phyloP scores from a whole-genome alignment of 1,140 invertebrate genomes.

The Phortica variegata region DNA sequence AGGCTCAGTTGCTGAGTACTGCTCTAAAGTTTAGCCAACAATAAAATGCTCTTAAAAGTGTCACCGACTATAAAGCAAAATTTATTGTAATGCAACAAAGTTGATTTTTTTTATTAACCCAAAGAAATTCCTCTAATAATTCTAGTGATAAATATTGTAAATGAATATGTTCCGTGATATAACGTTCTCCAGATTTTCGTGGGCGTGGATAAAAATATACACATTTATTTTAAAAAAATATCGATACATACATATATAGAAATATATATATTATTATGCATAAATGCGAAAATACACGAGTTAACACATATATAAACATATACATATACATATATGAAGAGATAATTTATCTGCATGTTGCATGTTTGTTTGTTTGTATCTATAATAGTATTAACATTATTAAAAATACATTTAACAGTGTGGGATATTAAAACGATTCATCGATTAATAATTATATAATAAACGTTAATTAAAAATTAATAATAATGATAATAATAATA shows the following conservation, averaged over 20 bases:
- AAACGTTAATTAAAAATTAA: background rate
- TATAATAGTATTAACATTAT: background rate
- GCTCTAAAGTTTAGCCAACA: no score
- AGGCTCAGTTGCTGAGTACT: no score
- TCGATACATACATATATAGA: conserved; percentile 21
- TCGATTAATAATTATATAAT: background rate
- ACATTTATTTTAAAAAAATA: conserved; percentile 19
- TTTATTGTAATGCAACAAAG: conserved; percentile 45
- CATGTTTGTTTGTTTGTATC: conserved; percentile 7
- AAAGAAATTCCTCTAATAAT: no score
- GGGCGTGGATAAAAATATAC: conserved; percentile 16
- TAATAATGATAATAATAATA: conserved; percentile 27
- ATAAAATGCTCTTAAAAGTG: no score
- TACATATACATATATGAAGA: conserved; percentile 2
- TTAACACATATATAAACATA: conserved; percentile 5
- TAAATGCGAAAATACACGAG: conserved; percentile 47
- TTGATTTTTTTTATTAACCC: conserved; percentile 42
- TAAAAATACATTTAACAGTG: conserved; percentile 1
- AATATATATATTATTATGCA: conserved; percentile 31
- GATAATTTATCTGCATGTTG: conserved; percentile 7
- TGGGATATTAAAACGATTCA: background rate
- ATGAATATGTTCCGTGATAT: conserved; percentile 19
- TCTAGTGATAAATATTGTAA: conserved; percentile 22
- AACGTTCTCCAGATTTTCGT: conserved; percentile 12
- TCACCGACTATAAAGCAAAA: no score